Evolutionary conservation across 2,797 vertebrate genomes (phyloP).

Genomic region (Poeciliopsis presidionis): DNA sequence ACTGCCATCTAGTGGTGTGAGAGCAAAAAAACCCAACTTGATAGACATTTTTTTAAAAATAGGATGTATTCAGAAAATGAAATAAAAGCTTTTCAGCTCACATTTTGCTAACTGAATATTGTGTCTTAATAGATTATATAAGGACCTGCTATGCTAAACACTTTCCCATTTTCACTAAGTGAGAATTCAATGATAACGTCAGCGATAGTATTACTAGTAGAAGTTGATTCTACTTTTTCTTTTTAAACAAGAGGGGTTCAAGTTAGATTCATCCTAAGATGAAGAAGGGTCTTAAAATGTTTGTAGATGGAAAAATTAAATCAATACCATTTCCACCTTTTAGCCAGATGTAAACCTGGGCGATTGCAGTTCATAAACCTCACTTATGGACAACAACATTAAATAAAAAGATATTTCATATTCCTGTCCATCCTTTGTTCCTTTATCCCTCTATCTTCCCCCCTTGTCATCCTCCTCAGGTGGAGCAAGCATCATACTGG

Average conservation of each 20-base stretch:
- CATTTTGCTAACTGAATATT: neutral
- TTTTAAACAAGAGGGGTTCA: neutral
- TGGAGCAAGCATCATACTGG: conserved; percentile 67
- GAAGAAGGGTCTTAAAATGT: neutral
- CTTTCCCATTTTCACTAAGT: neutral
- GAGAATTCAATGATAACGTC: neutral
- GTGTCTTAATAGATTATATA: neutral
- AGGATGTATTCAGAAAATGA: neutral
- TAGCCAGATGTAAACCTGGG: neutral
- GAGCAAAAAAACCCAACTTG: neutral
- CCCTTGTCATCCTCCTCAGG: conserved; percentile 58
- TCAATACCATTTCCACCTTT: neutral
- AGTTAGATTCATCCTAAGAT: neutral
- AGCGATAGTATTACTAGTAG: neutral
- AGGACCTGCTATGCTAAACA: neutral
- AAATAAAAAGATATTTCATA: conserved; percentile 18
- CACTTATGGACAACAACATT: conserved; percentile 18
- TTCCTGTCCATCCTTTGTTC: conserved; percentile 44
- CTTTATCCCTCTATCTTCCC: conserved; percentile 36
- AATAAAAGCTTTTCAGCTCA: neutral
- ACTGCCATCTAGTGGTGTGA: conserved; percentile 79
- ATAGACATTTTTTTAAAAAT: neutral
- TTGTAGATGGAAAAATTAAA: neutral
- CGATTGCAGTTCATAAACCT: neutral
- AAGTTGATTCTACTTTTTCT: neutral